Base-by-base conservation (phyloP, 1,140 invertebrate genomes). In the Drosophila ironensis region DNA sequence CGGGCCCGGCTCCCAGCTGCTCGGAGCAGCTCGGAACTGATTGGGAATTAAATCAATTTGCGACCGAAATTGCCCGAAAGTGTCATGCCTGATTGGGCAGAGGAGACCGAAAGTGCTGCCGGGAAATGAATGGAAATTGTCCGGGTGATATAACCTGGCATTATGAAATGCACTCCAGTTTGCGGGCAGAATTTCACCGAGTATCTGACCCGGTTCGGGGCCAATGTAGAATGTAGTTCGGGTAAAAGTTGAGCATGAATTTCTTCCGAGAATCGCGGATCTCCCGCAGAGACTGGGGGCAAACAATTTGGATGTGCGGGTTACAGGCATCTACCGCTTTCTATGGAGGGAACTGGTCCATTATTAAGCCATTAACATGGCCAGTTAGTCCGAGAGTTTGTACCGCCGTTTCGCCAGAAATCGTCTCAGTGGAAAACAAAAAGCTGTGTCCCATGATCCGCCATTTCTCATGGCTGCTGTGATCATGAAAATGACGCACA, bases 291-390 rank as follows among this genome's bases (percentile, higher is more conserved):
- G 30, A 5, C 4, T 20, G 8, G 42, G 8, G 12, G 12, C 6
- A 51, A 11, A n/a, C 12, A 28, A 17, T 12, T n/a, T n/a, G n/a
- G n/a, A n/a, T n/a, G 8, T 19, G 35, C 16, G 59, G 57, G 22
- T 54, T 40, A 11, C 19, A 19, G 22, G 59, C 56, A 47, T 47
- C 56, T 63, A 63, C 33, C 59, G 42, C 59, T 63, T 63, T 63
- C 59, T 28, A 63, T 63, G 28, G 41, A 16, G 17, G 22, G 20
- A 54, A 27, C 59, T 53, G 50, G 48, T 51, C 77, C 82, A 81
- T 82, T 76, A 81, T 82, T 77, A 84, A 81, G 77, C 56, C 72
- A 84, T 81, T 81, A 81, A 47, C 24, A 22, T 61, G 37, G 59
- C 20, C 45, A 47, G 30, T 14, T 33, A 33, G 14, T 12, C 6